Conservation (phyloP, 2,113 vertebrate species). For the Pseudolaguvia tuberculata region DNA sequence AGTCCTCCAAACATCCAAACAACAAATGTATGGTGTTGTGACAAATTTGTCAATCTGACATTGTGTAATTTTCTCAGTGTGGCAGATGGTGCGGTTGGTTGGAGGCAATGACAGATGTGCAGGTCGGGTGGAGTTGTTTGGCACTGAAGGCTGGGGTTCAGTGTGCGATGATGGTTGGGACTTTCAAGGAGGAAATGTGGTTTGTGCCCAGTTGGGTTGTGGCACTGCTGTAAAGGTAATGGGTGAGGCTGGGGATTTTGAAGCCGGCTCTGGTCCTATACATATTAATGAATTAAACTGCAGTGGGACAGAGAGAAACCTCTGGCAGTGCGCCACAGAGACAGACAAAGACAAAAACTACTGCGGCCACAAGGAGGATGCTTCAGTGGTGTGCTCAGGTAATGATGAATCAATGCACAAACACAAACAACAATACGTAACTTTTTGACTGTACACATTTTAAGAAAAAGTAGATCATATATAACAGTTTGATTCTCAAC, state of each 20-base stretch:
- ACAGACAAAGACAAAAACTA: background rate
- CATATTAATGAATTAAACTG: constrained; percentile 48
- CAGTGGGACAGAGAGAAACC: constrained; percentile 45
- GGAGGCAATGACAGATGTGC: constrained; percentile 40
- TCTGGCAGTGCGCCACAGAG: constrained; percentile 41
- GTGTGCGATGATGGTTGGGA: constrained; percentile 55
- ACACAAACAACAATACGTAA: background rate
- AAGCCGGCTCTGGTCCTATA: constrained; percentile 36
- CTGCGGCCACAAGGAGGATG: constrained; percentile 56
- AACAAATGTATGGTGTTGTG: background rate
- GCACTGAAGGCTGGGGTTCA: constrained; percentile 46
- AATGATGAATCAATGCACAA: background rate
- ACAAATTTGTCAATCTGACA: constrained; percentile 5
- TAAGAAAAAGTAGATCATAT: background rate
- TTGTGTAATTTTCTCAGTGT: constrained; percentile 35
- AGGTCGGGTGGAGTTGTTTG: constrained; percentile 53
- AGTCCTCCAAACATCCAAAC: constrained; percentile 22
- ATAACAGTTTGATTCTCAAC: no score
- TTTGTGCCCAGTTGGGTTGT: constrained; percentile 53
- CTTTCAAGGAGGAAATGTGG: constrained; percentile 39
- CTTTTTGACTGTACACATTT: background rate
- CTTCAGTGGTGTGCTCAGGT: constrained; percentile 57
- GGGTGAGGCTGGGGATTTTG: background rate
- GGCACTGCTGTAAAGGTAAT: constrained; percentile 29
- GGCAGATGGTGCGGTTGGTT: constrained; percentile 36